Conservation (phyloP, 2,888 invertebrate genomes). For the Drosophila prostipennis region DNA sequence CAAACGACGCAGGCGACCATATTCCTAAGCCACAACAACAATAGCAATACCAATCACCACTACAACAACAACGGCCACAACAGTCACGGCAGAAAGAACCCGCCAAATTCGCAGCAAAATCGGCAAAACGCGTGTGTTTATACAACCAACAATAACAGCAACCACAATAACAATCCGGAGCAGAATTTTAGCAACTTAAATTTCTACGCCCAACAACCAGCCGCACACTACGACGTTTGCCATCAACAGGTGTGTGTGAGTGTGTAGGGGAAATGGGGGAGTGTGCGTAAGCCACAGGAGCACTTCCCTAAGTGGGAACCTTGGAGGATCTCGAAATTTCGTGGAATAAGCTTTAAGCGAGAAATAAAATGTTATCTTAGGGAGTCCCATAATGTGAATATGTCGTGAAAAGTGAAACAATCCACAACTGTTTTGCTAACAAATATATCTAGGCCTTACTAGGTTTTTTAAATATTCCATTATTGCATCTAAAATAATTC, state of each 20-base stretch:
- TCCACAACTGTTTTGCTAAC: no score
- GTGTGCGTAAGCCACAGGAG: conserved; percentile 38
- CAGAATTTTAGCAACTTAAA: conserved; percentile 68
- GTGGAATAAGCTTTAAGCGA: no score
- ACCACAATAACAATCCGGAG: conserved; percentile 51
- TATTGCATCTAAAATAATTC: no score
- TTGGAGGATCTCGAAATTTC: background rate
- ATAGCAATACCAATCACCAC: conserved; percentile 19
- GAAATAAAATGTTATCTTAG: no score
- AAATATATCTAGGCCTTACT: no score
- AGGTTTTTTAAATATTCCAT: no score
- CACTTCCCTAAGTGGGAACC: background rate
- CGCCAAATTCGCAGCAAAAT: conserved; percentile 58
- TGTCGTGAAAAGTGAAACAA: no score
- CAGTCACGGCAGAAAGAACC: conserved; percentile 47
- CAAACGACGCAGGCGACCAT: conserved; percentile 68
- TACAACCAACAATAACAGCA: conserved; percentile 54
- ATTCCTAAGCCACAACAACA: conserved; percentile 65
- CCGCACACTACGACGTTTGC: conserved; percentile 53
- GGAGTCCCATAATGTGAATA: no score
- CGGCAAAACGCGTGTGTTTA: conserved; percentile 74
- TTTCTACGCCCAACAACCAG: conserved; percentile 65
- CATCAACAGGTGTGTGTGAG: conserved; percentile 83
- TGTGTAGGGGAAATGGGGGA: conserved; percentile 19
- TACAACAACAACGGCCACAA: conserved; percentile 25